Evolutionary conservation across 2,113 vertebrate species (phyloP).

Genomic region (Chroicocephalus ridibundus): DNA sequence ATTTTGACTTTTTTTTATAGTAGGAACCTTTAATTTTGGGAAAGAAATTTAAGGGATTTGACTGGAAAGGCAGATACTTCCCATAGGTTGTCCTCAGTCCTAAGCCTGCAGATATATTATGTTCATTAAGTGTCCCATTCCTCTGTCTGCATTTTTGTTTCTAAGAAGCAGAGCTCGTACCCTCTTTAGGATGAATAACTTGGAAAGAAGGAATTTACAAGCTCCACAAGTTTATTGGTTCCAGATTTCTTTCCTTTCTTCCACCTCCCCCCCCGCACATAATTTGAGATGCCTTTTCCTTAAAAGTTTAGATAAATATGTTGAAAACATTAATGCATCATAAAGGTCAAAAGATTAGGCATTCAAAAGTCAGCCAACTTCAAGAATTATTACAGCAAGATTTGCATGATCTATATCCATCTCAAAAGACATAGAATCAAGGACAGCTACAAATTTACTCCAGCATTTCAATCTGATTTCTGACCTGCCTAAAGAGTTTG

Average conservation of each 20-base stretch:
- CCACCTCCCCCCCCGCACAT: not conserved
- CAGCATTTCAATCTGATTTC: not conserved
- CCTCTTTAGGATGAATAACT: slow-evolving; percentile 58
- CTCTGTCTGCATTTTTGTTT: slow-evolving; percentile 62
- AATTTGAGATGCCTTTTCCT: slow-evolving; percentile 52
- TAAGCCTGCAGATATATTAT: slow-evolving; percentile 49
- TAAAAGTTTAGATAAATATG: slow-evolving; percentile 53
- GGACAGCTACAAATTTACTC: not conserved
- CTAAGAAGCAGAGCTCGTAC: slow-evolving; percentile 27
- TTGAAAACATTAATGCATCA: slow-evolving; percentile 44
- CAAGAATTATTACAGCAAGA: not conserved
- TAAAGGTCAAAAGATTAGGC: slow-evolving; percentile 27
- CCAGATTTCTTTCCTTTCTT: slow-evolving; percentile 55
- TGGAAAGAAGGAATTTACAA: slow-evolving; percentile 67
- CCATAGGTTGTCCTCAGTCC: not conserved
- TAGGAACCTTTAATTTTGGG: not conserved
- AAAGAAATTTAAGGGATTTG: not conserved
- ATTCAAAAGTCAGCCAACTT: not conserved
- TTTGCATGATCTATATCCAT: not conserved
- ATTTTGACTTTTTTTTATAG: not conserved
- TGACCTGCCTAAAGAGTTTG: not conserved
- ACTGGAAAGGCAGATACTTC: slow-evolving; percentile 9
- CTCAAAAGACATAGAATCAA: not conserved
- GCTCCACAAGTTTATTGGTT: slow-evolving; percentile 63
- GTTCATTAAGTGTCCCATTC: slow-evolving; percentile 50